These are phyloP conservation scores for Willisornis vidua DNA, from an alignment of 2,113 vertebrate genomes.

Conservation along the genomic window DNA sequence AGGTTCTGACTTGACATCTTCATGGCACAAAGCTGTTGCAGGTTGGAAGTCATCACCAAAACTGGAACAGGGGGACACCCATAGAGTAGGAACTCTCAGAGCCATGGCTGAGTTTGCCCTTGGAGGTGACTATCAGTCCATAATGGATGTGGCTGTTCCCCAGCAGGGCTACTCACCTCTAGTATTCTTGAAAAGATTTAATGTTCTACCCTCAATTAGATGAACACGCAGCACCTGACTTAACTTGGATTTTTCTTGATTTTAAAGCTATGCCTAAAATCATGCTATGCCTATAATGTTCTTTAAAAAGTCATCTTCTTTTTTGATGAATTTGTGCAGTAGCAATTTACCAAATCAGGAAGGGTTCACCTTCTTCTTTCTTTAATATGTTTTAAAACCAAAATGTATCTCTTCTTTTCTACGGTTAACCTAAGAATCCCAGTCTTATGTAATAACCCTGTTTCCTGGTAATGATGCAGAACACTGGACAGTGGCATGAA, in stretches of 20 bases:
- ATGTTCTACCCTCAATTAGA: not conserved
- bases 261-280: not conserved
- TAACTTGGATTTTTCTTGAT: not conserved
- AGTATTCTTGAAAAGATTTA: not conserved
- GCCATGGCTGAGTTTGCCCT: not conserved
- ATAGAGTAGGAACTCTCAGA: not conserved
- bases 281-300: not conserved
- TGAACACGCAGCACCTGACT: not conserved
- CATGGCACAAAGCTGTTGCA: not conserved
- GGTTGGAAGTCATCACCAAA: not conserved
- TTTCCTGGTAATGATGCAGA: constrained; percentile 36
- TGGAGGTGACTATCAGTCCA: not conserved
- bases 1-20: not conserved
- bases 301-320: not conserved
- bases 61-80: not conserved
- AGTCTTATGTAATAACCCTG: not conserved
- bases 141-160: not conserved
- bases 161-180: not conserved
- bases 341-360: not conserved
- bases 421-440: not conserved
- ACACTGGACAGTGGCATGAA: not conserved
- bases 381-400: not conserved
- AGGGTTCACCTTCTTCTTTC: not conserved
- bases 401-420: not conserved
- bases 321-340: not conserved